Base-by-base conservation (phyloP, 2,888 invertebrate genomes). In the Autographa gamma region DNA sequence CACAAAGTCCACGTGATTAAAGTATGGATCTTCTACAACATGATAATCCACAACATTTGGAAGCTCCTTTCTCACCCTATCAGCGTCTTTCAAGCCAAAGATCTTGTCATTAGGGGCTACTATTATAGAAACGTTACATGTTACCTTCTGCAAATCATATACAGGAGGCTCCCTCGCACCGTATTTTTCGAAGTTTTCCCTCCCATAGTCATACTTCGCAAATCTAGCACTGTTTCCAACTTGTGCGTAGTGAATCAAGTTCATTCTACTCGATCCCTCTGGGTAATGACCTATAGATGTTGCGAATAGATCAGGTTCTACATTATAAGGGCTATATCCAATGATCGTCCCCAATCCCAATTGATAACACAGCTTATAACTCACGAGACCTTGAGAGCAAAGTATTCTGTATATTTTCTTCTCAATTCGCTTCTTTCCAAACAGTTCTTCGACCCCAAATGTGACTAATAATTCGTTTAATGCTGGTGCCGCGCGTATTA, bases 1-100 rank as follows among this genome's bases (percentile, higher is more conserved):
- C 32, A 63, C 0, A n/a, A 68, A 74, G 25, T 77, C 77, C n/a
- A 63, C 0, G 16, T 77, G 78, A 56, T 16, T 71, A 25, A 77
- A 77, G 6, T 25, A 16, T 1, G 73, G 13, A 41, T 64, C 63
- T 4, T 65, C 14, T 7, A 77, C 43, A 11, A 69, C 34, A 7
- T 64, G n/a, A 25, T 60, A 60, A 13, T n/a, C 25, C n/a, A 60
- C 54, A 18, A 74, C 70, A 62, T 77, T 77, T 2, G 66, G 59
- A 14, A 77, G 59, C n/a, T 61, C 25, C 2, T 25, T 25, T 18
- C 32, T 25, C 8, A 77, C 6, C 25, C 63, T 54, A 25, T 48
- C 19, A 13, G 60, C 63, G 38, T 54, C 69, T 13, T 68, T n/a
- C 0, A 69, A 18, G 16, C 63, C 66, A 11, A 58, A 18, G 31